Evolutionary conservation across 1,140 invertebrate genomes (phyloP), one percentile per base, ranked within the genome.

Genomic region (Calephelis virginiensis): DNA sequence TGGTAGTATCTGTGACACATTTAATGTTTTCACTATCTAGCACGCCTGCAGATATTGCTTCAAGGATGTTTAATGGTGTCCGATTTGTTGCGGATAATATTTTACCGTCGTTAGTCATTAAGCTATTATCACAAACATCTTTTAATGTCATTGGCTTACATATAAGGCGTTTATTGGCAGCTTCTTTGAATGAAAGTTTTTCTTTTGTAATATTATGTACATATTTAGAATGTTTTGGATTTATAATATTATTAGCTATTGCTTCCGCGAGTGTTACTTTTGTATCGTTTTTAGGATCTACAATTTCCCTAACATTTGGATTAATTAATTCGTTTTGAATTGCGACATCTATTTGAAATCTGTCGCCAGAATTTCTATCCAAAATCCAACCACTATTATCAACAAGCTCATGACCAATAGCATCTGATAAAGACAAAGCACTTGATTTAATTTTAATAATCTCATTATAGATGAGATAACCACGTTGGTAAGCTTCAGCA

Each of bases 91-190:
- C 95, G 79, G 98, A 97, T 37, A 94, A 92, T 65, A 99, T 95
- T 76, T 93, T 94, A 62, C 95, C 95, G 68, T 94, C 93, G 62
- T 95, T 94, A 77, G 97, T 96, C 72, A 98, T 93, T 61, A 98
- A 91, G 73, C 96, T 95, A 73, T 95, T 92, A 83, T 98, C 96
- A 76, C 94, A 93, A 68, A 96, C 94, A 76, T 98, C 97, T 90
- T 97, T 97, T 7, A 99, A 91, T 8, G 97, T 97, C 91, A 97
- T 94, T 0, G 98, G 98, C 91, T 97, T 97, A 17, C 95, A 93
- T 68, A 99, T 96, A 43, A 97, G 91, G 61, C 95, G 93, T 65
- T 95, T 93, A 71, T 94, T 93, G 66, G 95, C 92, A 46, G 98
- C 98, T 82, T 98, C 96, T 70, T 94, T 93, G 53, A 98, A 94